phyloP scores from a whole-genome alignment of 2,888 invertebrate species.

The Callimorpha dominula region DNA sequence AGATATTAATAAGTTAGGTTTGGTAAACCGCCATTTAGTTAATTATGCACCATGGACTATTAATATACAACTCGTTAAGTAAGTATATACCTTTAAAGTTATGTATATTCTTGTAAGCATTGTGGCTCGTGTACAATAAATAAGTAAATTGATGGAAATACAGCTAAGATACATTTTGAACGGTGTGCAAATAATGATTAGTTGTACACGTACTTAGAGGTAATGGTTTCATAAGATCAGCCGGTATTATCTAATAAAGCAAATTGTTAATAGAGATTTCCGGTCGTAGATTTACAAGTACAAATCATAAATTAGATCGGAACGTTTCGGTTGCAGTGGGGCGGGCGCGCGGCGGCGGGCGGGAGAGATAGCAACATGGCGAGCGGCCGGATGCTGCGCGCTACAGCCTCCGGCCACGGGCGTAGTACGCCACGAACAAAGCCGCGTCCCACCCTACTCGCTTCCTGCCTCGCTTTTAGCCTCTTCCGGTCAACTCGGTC shows the following conservation, averaged over 20 bases:
- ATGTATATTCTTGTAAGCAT: background rate
- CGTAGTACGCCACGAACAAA: conserved; percentile 80
- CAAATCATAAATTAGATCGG: conserved; percentile 37
- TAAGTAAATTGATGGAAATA: background rate
- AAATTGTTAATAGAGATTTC: conserved; percentile 44
- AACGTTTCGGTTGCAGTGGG: conserved; percentile 42
- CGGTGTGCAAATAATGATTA: background rate
- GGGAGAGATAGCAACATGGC: conserved; percentile 67
- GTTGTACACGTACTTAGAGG: conserved; percentile 25
- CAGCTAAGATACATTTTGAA: background rate
- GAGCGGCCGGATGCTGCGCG: conserved; percentile 84
- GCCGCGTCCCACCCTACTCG: conserved; percentile 76
- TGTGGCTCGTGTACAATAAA: background rate
- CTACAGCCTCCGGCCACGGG: conserved; percentile 76
- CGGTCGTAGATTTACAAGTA: conserved; percentile 33
- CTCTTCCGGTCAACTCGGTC: conserved; percentile 62
- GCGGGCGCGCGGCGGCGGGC: conserved; percentile 58
- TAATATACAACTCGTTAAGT: background rate
- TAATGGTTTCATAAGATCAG: conserved; percentile 27
- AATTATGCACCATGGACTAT: conserved; percentile 24
- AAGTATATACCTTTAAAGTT: background rate
- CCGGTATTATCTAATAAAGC: conserved; percentile 30
- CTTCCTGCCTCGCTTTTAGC: conserved; percentile 63
- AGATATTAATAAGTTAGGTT: conserved; percentile 12
- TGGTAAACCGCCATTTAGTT: conserved; percentile 27